Evolutionary conservation across 2,888 invertebrate genomes (phyloP), one percentile per base, ranked within the genome.

Genomic region (Melanostoma mellinum): DNA sequence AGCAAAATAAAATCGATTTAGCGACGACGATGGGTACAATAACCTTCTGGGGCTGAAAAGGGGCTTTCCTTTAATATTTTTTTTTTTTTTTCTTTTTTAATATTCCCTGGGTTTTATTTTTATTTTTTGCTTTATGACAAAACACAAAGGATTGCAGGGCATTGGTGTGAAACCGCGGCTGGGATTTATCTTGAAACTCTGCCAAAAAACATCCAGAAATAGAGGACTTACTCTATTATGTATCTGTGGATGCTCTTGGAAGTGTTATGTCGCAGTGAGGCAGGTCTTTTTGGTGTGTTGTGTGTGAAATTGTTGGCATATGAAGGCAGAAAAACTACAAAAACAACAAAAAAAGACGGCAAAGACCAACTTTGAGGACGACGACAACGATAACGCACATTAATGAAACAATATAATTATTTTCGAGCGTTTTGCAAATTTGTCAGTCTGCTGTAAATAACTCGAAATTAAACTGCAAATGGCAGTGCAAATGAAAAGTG

Each of bases 331-430:
- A 42, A 38, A 9, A 50, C 48, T 40, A 38, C 61, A 10, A 46
- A 42, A 4, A 56, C 38, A 9, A 56, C n/a, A 2, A 33, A 10
- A 46, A 2, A 38, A 10, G 35, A 3, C 3, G 20, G 46, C 46
- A 2, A 46, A 61, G 36, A 48, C 20, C 20, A 63, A 63, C 50
- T 50, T 50, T 63, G 63, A 63, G 38, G 63, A 63, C 63, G 48
- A 63, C 40, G 50, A 38, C 35, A 55, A 53, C 58, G 33, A 52
- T 46, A 32, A 72, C 55, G 74, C 60, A 79, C 38, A 79, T 68
- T 68, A 79, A 69, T 72, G 77, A 63, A 81, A 82, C 81, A 82
- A 82, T 82, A 82, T 82, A 82, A 82, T 82, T 77, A 82, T 77
- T 82, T 82, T 77, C 61, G 68, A 82, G 81, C 77, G 72, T 77